phyloP scores from a whole-genome alignment of 2,113 vertebrate genomes.

The Nanorana parkeri region DNA sequence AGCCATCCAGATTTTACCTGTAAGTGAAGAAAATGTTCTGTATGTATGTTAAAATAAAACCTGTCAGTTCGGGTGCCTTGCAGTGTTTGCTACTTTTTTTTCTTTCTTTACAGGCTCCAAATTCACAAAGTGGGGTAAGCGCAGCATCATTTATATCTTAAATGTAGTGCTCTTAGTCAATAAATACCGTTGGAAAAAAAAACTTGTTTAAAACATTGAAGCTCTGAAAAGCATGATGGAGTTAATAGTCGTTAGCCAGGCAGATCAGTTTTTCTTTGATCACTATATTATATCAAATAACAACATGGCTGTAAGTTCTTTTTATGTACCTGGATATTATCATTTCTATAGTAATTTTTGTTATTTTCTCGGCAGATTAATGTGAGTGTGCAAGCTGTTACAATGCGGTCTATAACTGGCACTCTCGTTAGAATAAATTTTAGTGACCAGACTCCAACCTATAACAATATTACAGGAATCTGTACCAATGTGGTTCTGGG shows the following conservation, averaged over 20 bases:
- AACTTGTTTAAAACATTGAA: no score
- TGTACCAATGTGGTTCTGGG: slow-evolving; percentile 83
- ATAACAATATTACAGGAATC: slow-evolving; percentile 52
- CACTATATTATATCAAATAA: no score
- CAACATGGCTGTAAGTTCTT: no score
- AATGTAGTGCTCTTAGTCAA: no score
- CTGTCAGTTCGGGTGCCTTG: no score
- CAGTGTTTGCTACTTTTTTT: slow-evolving; percentile 38
- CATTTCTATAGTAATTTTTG: background rate
- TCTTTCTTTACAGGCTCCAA: slow-evolving; percentile 68
- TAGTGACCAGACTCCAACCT: slow-evolving; percentile 31
- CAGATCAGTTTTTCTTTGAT: no score
- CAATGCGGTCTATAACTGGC: slow-evolving; percentile 75
- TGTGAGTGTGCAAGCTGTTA: slow-evolving; percentile 73
- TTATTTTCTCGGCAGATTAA: slow-evolving; percentile 74
- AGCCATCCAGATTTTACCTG: slow-evolving; percentile 76
- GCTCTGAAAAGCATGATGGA: no score
- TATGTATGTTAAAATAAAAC: no score
- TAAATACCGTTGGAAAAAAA: no score
- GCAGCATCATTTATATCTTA: background rate
- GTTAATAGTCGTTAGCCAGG: no score
- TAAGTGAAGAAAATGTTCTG: slow-evolving; percentile 71
- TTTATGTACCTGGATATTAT: no score
- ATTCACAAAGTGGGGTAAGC: slow-evolving; percentile 70
- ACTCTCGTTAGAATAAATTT: slow-evolving; percentile 64